Evolutionary conservation across 2,888 invertebrate species (phyloP), one percentile per base, ranked within the genome.

Genomic region (Machimus atricapillus): DNA sequence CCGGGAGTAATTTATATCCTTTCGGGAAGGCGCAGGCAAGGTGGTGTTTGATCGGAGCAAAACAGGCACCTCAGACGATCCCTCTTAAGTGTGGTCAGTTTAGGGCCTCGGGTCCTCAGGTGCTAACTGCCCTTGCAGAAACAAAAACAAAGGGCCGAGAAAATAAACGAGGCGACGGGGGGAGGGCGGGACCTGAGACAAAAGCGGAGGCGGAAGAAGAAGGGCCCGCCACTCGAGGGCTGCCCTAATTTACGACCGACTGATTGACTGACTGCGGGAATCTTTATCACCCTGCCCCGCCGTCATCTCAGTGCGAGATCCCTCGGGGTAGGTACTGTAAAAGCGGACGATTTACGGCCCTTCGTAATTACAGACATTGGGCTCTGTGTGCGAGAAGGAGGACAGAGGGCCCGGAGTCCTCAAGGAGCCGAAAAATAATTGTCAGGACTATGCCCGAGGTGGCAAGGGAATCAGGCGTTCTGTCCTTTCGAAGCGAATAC

Each of bases 81-180:
- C 46, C 52, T n/a, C 23, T 52, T 79, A 79, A 79, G 52, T 79
- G 79, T 79, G 79, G 79, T 79, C 79, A 79, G 52, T 52, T 79
- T 79, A 46, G 31, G 52, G 43, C 52, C 56, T 23, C 52, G 27
- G 52, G 31, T 46, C 1, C 79, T 79, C 19, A 79, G 79, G 52
- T 79, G 52, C 52, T 79, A 79, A 79, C 79, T 79, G 16, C 79
- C 52, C 9, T 46, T 27, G 46, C 79, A 31, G 79, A 31, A 79
- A 40, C 46, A 79, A 79, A 79, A 79, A 79, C 37, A 37, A 78
- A 43, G 12, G 37, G 23, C 78, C 43, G 66, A 2, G 12, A 23
- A 66, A 66, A 66, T 66, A 27, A 8, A 23, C 23, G n/a, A 66
- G 27, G 23, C n/a, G 23, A 9, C 7, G 14, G 66, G 4, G 4